Evolutionary conservation across 2,888 invertebrate genomes (phyloP), one percentile per base, ranked within the genome.

Genomic region (Dryadula phaetusa): DNA sequence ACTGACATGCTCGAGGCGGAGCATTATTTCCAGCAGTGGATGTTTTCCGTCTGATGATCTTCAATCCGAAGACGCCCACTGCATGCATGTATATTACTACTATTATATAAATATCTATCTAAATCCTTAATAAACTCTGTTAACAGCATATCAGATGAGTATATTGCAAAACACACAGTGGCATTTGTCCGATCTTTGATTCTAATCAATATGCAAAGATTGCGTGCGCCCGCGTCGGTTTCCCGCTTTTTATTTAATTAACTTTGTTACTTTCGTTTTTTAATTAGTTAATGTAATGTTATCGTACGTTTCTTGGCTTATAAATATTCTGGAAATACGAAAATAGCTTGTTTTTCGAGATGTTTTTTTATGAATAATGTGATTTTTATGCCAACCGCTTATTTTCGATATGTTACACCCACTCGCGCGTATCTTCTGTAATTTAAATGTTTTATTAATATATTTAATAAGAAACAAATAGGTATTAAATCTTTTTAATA

Each of bases 181-280:
- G 68, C 72, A 73, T 75, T 75, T 75, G 75, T 76, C 70, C 71
- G 75, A 77, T 78, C 76, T 72, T 75, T 75, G 83, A 82, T 80
- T 76, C 79, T 84, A 83, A 86, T 87, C 86, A 86, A 85, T 85
- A 87, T 87, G 87, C 86, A 85, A 86, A 84, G 74, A 78, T 79
- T 75, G 80, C 80, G 77, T 79, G 79, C 74, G 76, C 69, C 61
- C 34, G 71, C 73, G 75, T 75, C 66, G 70, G 72, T 70, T 74
- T 72, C 75, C 73, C 72, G 71, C 73, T 75, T 79, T 77, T 80
- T 79, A 79, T 80, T 81, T 80, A 81, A 81, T 81, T 80, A 78
- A 77, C 73, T 75, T 63, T 73, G 72, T 72, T 72, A 71, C 75
- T 76, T 75, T 75, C 73, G 68, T 75, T 77, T 76, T 77, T 69